Evolutionary conservation across 2,888 invertebrate species (phyloP), one percentile per base, ranked within the genome.

Genomic region (Brachyptera risi): DNA sequence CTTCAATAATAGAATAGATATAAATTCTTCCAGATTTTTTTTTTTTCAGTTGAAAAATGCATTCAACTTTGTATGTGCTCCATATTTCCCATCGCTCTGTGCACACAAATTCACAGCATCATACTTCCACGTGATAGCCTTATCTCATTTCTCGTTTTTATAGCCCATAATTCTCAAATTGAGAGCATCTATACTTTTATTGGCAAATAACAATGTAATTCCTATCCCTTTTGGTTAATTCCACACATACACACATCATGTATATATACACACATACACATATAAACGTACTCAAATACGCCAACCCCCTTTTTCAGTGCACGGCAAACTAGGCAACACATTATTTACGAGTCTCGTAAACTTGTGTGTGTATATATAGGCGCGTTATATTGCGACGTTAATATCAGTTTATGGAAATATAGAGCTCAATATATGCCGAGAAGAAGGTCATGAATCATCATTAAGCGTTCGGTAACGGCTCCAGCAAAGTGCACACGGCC

Each of bases 351-450:
- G 50, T 21, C 31, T 59, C 59, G 57, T 59, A 59, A 62, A 62
- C 54, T 59, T 42, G 59, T 58, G 58, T 40, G 37, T 57, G 49
- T 57, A 58, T 49, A 59, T n/a, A n/a, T 58, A 57, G 73, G 71
- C 73, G 71, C 72, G 72, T 73, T 74, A 75, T 74, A 74, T 74
- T 77, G 76, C 78, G 77, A 75, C 78, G 77, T 78, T 79, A 79
- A 79, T 78, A 76, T 77, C 77, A 78, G 76, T 78, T 79, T 79
- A 79, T 79, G 79, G 78, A 78, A 79, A 79, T 78, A 77, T 78
- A 79, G 76, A 75, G 77, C 76, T 78, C 78, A 78, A 79, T 79
- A 78, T 79, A 77, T 76, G 77, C 74, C 74, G 63, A 61, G 61
- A 59, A 63, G 60, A 50, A 63, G 61, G 67, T 69, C 72, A 73